Percentiles rank a stretch among this genome's conserved stretches.
phyloP scores from a whole-genome alignment of 2,797 vertebrate species.

The Heteromormyrus szaboi region DNA sequence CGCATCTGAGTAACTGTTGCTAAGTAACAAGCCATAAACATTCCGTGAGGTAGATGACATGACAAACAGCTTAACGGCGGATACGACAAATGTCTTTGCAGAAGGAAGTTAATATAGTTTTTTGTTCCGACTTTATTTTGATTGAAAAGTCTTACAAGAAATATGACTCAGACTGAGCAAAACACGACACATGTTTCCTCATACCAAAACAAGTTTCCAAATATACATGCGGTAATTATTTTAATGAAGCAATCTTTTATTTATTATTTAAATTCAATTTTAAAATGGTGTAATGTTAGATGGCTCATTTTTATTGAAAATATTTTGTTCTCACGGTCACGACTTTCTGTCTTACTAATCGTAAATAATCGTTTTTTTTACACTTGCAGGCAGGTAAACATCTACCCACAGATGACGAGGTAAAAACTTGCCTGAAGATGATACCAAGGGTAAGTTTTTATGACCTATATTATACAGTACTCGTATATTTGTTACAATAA shows the following conservation, averaged over 20 bases:
- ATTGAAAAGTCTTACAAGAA: background rate
- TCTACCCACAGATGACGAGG: constrained; percentile 46
- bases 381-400: constrained; percentile 67
- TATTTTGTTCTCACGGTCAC: background rate
- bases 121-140: background rate
- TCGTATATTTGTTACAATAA: background rate
- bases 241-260: background rate
- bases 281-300: background rate
- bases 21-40: constrained; percentile 10
- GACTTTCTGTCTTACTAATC: background rate
- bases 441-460: constrained; percentile 56
- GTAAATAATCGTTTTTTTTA: background rate
- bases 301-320: background rate
- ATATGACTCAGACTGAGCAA: constrained; percentile 28
- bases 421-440: constrained; percentile 54
- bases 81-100: background rate
- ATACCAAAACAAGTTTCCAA: constrained; percentile 25
- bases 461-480: background rate
- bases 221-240: constrained; percentile 28
- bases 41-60: background rate
- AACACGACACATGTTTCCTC: constrained; percentile 12
- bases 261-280: background rate
- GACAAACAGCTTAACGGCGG: background rate
- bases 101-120: background rate
- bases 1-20: constrained; percentile 19